Base-by-base conservation (phyloP, 2,888 invertebrate genomes). In the Byasa hedistus region DNA sequence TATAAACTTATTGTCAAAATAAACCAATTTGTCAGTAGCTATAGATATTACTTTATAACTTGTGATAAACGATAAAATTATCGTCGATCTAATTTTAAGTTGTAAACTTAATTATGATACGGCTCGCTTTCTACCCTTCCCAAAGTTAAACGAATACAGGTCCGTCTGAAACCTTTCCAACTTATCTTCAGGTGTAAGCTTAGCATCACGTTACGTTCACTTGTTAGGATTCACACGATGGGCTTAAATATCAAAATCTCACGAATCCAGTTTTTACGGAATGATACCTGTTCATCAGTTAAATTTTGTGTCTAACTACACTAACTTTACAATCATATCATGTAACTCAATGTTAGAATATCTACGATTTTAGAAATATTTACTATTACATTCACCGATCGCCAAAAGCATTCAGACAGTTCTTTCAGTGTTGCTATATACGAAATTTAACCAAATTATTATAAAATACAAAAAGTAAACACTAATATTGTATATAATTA, bases 361-460 rank as follows among this genome's bases (percentile, higher is more conserved):
- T n/a, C n/a, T n/a, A n/a, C n/a, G 63, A 57, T 67, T 64, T 67
- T 67, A 60, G 60, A 60, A 67, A 56, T 64, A 60, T 67, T 67
- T 66, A n/a, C n/a, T n/a, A n/a, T n/a, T n/a, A n/a, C n/a, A n/a
- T n/a, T n/a, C n/a, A n/a, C n/a, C n/a, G n/a, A n/a, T n/a, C n/a
- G n/a, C n/a, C n/a, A n/a, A n/a, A n/a, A n/a, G n/a, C n/a, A n/a
- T n/a, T n/a, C n/a, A n/a, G n/a, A n/a, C n/a, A n/a, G n/a, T n/a
- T n/a, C n/a, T n/a, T n/a, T n/a, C n/a, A n/a, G n/a, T n/a, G n/a
- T n/a, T n/a, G n/a, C n/a, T n/a, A n/a, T n/a, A n/a, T n/a, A n/a
- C n/a, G n/a, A n/a, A n/a, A n/a, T n/a, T n/a, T n/a, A n/a, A n/a
- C n/a, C n/a, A n/a, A n/a, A n/a, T n/a, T n/a, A n/a, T n/a, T n/a